Conservation (phyloP, 2,888 invertebrate genomes). For the Phasia obesa region DNA sequence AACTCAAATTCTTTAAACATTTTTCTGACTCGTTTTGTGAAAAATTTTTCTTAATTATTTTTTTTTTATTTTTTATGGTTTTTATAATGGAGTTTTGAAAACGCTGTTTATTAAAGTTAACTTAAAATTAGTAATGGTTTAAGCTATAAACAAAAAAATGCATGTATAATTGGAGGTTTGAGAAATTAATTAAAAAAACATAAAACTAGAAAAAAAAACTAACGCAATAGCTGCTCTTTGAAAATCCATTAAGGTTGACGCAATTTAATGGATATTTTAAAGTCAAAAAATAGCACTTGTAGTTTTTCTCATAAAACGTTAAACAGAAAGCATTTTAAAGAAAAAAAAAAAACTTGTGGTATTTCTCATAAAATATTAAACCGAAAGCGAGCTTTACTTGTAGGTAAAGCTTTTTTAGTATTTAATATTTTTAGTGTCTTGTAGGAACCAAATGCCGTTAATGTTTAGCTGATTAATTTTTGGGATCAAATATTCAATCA, state of each 20-base stretch:
- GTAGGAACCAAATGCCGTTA: too few species aligned
- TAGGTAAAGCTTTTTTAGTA: too few species aligned
- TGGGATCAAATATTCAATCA: too few species aligned
- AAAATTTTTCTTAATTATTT: background rate
- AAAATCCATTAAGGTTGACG: conserved; percentile 28
- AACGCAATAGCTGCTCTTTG: conserved; percentile 8
- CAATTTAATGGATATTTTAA: conserved; percentile 13
- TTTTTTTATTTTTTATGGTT: background rate
- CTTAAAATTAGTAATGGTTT: conserved; percentile 50
- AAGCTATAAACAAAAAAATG: conserved; percentile 29
- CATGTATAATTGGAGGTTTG: conserved; percentile 5
- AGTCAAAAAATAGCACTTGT: background rate
- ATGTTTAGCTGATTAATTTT: too few species aligned
- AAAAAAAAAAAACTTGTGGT: background rate
- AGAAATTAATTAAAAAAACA: background rate
- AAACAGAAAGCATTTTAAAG: background rate
- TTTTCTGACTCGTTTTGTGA: too few species aligned
- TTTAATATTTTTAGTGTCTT: too few species aligned
- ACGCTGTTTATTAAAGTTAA: conserved; percentile 30
- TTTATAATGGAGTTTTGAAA: conserved; percentile 2
- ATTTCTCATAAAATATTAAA: background rate
- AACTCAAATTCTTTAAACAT: too few species aligned
- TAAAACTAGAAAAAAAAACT: background rate
- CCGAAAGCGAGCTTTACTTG: too few species aligned
- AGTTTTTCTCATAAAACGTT: background rate